Base-by-base conservation (phyloP, 2,888 invertebrate species). In the Drosophila rellima region DNA sequence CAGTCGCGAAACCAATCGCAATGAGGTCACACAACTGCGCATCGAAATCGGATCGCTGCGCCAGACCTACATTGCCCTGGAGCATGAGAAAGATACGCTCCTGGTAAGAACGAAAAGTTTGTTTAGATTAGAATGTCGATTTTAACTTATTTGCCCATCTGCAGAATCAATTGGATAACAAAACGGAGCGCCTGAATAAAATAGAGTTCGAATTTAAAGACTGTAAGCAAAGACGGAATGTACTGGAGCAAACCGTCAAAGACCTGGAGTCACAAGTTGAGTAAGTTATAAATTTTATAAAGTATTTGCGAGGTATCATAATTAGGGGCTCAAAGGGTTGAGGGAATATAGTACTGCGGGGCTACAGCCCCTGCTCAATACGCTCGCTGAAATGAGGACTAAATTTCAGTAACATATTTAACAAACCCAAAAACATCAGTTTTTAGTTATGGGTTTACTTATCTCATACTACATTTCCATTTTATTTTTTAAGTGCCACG, bases 11-110 rank as follows among this genome's bases (percentile, higher is more conserved):
- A 93, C 94, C 45, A 92, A 94, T 47, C 94, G 95, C 78, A 93
- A 94, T 78, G 95, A 96, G 92, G 93, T 95, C 11, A 91, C 93
- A 18, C 91, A 93, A 66, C 91, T 96, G 62, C 95, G 94, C 78
- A 94, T 93, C 82, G 96, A 96, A 79, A 94, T 95, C 74, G 93
- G 93, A 52, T 93, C 94, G 62, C 92, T 96, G 79, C 95, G 95
- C 74, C 93, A 94, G 17, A 95, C 94, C 67, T 93, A 96, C 78
- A 93, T 94, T 33, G 93, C 94, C 70, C 91, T 96, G 51, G 96
- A 96, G 88, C 94, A 94, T 81, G 96, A 96, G 90, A 95, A 96
- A 80, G 96, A 96, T 91, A 93, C 93, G 44, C 91, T 95, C 65
- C 80, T 94, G 92, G 95, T 95, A 92, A 69, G 71, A 26, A 33